A percentile compares a stretch with the other conserved stretches of the same genome.
Conservation (phyloP, 2,797 vertebrate species). For the Spea hammondii region DNA sequence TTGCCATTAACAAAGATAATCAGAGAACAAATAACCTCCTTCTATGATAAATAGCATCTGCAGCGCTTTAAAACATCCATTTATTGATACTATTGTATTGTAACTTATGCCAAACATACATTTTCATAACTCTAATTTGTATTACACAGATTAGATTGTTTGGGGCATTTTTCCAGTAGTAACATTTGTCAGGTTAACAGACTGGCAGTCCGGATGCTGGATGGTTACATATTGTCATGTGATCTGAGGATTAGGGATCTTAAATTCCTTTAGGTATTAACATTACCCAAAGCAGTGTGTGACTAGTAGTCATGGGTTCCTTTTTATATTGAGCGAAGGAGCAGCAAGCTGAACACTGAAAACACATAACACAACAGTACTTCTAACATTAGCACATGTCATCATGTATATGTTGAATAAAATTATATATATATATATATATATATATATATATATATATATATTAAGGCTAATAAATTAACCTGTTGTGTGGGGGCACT, state of each 20-base stretch:
- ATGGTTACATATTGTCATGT: constrained; percentile 56
- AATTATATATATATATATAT: too few species aligned
- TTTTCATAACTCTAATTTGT: too few species aligned
- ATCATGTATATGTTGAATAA: not conserved
- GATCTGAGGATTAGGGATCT: constrained; percentile 55
- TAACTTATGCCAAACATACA: too few species aligned
- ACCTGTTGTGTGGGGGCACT: too few species aligned
- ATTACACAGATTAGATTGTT: not conserved
- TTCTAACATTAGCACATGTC: not conserved
- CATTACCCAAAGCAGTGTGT: constrained; percentile 54
- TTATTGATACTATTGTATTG: too few species aligned
- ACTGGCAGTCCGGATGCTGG: constrained; percentile 31
- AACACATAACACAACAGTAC: constrained; percentile 1
- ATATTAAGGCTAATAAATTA: too few species aligned
- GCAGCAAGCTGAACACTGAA: constrained; percentile 39
- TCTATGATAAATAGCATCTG: too few species aligned
- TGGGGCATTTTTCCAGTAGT: not conserved
- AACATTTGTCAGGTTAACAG: not conserved
- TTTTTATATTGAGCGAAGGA: constrained; percentile 61
- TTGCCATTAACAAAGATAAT: too few species aligned
- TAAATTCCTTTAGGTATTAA: constrained; percentile 68
- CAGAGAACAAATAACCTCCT: too few species aligned
- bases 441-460: too few species aligned
- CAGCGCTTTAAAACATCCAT: too few species aligned
- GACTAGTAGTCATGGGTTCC: constrained; percentile 66